These are phyloP conservation scores for Enteromius fasciolatus DNA, from an alignment of 2,797 vertebrate species.

Conservation along the genomic window DNA sequence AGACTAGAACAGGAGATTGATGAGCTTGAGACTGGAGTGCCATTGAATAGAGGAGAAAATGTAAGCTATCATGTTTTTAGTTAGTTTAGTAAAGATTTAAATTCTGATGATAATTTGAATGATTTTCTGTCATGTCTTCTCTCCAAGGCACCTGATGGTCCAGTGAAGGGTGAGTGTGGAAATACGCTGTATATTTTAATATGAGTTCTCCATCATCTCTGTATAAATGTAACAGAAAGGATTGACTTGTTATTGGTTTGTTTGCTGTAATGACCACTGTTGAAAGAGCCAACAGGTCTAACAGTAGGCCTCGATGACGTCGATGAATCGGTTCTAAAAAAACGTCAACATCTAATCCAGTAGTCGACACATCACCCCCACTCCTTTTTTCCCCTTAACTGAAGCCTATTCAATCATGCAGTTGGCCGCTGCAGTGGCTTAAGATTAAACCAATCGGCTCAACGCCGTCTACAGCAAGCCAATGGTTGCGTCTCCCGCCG, in stretches of 20 bases:
- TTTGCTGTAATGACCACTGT: neutral
- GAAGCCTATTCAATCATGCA: too few species aligned
- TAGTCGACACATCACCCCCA: too few species aligned
- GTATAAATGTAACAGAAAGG: neutral
- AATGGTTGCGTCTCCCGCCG: too few species aligned
- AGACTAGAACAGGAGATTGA: conserved; percentile 93
- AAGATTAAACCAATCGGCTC: too few species aligned
- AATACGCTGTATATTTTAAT: neutral
- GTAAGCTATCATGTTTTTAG: conserved; percentile 53
- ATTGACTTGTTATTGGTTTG: neutral
- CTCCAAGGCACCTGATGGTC: conserved; percentile 48
- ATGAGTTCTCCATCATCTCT: neutral
- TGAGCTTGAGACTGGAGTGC: conserved; percentile 81
- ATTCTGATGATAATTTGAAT: neutral
- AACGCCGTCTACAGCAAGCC: too few species aligned
- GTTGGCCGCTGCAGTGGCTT: too few species aligned
- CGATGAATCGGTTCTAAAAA: too few species aligned
- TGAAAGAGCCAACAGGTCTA: neutral
- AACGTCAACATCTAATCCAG: too few species aligned
- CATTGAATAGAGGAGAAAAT: conserved; percentile 69
- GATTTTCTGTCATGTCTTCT: conserved; percentile 2
- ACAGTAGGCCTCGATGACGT: too few species aligned
- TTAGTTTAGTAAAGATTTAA: neutral
- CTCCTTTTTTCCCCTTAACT: too few species aligned
- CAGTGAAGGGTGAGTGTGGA: conserved; percentile 50